phyloP scores from a whole-genome alignment of 2,888 invertebrate species.

The Lydus trimaculatus region DNA sequence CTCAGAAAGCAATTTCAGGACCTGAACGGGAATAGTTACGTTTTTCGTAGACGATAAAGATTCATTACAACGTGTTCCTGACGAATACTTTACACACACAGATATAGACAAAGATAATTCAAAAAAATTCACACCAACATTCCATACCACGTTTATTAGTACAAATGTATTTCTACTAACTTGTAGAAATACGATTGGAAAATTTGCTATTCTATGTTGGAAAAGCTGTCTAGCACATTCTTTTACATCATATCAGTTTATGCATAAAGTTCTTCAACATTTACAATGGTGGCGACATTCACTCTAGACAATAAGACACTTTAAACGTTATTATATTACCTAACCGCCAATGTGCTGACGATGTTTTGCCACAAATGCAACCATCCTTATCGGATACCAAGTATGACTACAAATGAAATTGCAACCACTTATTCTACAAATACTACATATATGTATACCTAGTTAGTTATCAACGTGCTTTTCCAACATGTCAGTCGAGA shows the following conservation, averaged over 20 bases:
- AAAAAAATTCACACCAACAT: constrained; percentile 51
- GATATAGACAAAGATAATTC: not conserved
- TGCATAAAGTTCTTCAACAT: not conserved
- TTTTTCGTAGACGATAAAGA: constrained; percentile 62
- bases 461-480: not conserved
- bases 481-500: not conserved
- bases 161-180: constrained; percentile 40
- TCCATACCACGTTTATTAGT: constrained; percentile 44
- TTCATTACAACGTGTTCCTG: constrained; percentile 58
- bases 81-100: constrained; percentile 41
- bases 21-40: constrained; percentile 58
- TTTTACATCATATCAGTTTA: not conserved
- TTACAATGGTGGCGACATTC: no score
- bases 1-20: constrained; percentile 62
- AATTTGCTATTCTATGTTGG: constrained; percentile 17
- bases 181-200: constrained; percentile 25
- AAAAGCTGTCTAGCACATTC: not conserved
- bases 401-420: constrained; percentile 2
- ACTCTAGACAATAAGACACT: not conserved
- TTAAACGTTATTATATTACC: not conserved
- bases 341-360: not conserved
- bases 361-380: not conserved
- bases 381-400: not conserved
- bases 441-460: no score
- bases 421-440: not conserved